Percentiles rank a stretch among this genome's conserved stretches.
These are phyloP conservation scores for Gymnosoma rotundatum DNA, from an alignment of 2,888 invertebrate species.

Conservation along the genomic window DNA sequence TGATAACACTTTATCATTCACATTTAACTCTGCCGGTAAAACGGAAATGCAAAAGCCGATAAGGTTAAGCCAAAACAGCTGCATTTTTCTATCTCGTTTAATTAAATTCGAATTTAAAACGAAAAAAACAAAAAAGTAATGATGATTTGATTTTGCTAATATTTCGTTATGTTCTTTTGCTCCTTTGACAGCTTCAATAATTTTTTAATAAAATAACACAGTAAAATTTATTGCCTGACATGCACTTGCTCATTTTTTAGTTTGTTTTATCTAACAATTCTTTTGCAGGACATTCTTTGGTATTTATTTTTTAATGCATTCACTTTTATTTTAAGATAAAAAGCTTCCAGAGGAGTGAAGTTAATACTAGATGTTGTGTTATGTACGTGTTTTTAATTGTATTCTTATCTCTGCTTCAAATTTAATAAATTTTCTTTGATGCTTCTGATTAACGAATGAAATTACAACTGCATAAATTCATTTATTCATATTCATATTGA, in stretches of 20 bases:
- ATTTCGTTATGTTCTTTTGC: constrained; percentile 9
- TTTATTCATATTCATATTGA: constrained; percentile 4
- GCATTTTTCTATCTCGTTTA: constrained; percentile 11
- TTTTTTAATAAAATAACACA: constrained; percentile 44
- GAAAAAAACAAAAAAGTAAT: not conserved
- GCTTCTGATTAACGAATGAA: constrained; percentile 24
- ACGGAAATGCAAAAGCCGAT: not conserved
- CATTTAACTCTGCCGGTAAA: not conserved
- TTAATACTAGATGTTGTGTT: no score
- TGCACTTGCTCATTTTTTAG: not conserved
- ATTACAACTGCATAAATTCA: constrained; percentile 8
- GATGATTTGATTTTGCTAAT: not conserved
- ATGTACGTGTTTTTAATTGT: no score
- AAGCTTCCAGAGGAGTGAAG: constrained; percentile 1
- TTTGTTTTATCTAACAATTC: constrained; percentile 8
- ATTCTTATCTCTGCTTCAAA: constrained; percentile 15
- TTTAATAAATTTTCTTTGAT: constrained; percentile 27
- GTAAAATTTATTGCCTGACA: constrained; percentile 12
- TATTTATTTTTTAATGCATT: not conserved
- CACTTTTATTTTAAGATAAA: not conserved
- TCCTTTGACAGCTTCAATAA: not conserved
- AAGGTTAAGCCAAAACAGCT: constrained; percentile 19
- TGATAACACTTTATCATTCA: constrained; percentile 12
- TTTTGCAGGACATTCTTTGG: constrained; percentile 20
- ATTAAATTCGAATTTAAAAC: not conserved